Evolutionary conservation across 2,113 vertebrate genomes (phyloP).

Genomic region (Strix aluco): DNA sequence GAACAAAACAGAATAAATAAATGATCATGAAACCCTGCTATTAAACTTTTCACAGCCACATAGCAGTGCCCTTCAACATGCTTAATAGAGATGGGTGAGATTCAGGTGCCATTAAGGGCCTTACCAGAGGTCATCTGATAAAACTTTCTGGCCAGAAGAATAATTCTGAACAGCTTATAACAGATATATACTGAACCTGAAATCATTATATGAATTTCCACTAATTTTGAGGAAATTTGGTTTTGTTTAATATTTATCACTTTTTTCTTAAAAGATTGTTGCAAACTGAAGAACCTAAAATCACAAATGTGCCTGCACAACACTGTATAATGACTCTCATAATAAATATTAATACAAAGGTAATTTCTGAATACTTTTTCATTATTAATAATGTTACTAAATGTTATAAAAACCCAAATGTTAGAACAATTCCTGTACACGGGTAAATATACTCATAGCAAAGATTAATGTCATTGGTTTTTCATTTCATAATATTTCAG

Average conservation of each 20-base stretch:
- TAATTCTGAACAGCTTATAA: background rate
- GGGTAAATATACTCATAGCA: background rate
- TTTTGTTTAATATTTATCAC: background rate
- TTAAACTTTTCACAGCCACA: background rate
- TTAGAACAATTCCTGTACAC: background rate
- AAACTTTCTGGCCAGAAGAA: background rate
- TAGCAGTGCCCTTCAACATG: background rate
- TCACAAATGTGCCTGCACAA: background rate
- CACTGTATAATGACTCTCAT: background rate
- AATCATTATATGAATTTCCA: background rate
- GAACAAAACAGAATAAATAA: background rate
- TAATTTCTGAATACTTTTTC: background rate
- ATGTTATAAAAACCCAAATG: background rate
- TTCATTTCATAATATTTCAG: background rate
- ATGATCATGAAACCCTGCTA: background rate
- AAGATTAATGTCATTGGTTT: background rate
- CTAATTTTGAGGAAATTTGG: background rate
- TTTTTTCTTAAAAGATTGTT: background rate
- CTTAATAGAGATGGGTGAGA: background rate
- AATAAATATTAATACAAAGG: background rate
- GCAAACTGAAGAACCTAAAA: background rate
- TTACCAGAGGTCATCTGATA: background rate
- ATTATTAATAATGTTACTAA: conserved; percentile 9
- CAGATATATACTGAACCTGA: background rate
- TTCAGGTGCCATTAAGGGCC: background rate